Conservation (phyloP, 2,888 invertebrate genomes). For the Epinotia brunnichana region DNA sequence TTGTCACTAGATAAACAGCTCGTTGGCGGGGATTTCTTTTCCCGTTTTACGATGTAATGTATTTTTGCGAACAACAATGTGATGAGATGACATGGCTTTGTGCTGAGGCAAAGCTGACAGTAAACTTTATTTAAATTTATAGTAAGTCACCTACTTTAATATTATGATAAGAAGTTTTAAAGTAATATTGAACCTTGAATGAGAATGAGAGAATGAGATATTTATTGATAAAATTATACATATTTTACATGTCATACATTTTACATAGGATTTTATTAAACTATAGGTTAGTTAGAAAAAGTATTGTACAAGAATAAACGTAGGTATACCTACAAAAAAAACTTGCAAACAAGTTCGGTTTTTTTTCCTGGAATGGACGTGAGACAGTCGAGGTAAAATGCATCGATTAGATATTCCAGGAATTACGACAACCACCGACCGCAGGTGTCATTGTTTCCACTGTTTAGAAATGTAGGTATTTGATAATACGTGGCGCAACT, state of each 20-base stretch:
- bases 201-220: too few relatives aligned
- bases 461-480: conserved; percentile 9
- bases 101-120: conserved; percentile 42
- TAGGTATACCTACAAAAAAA: neutral
- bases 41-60: conserved; percentile 49
- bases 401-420: conserved; percentile 1
- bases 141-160: neutral
- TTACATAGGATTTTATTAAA: too few relatives aligned
- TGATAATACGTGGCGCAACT: conserved; percentile 22
- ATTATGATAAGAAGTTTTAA: too few relatives aligned
- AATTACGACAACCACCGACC: neutral
- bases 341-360: too few relatives aligned
- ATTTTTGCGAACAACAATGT: conserved; percentile 49
- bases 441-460: neutral
- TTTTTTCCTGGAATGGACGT: neutral
- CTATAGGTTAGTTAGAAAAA: too few relatives aligned
- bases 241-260: too few relatives aligned
- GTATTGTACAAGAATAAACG: neutral
- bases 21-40: conserved; percentile 50
- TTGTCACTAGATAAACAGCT: conserved; percentile 47
- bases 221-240: too few relatives aligned
- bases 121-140: conserved; percentile 34
- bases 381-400: conserved; percentile 4
- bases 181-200: too few relatives aligned
- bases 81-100: conserved; percentile 38